These are phyloP conservation scores for Agonopterix subpropinquella DNA, from an alignment of 2,888 invertebrate species.

Conservation along the genomic window DNA sequence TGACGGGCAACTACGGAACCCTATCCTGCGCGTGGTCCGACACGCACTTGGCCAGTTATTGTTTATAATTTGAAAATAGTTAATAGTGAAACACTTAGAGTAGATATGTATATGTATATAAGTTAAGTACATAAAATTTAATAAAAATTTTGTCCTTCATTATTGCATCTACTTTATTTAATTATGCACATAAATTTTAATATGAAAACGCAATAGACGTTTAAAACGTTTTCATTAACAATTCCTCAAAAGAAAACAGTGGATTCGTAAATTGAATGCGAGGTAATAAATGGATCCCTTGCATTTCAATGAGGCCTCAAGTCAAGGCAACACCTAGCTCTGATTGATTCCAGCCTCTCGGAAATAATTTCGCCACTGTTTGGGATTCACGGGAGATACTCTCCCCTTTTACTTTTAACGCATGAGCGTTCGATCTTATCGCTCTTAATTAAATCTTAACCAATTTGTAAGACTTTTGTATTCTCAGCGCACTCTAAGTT, in stretches of 20 bases:
- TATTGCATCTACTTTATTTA: background rate
- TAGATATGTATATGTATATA: too few species aligned
- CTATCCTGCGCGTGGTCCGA: too few species aligned
- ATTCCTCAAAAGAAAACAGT: constrained; percentile 31
- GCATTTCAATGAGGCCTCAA: constrained; percentile 58
- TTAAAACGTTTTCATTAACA: constrained; percentile 28
- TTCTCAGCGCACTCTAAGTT: too few species aligned
- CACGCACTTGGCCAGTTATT: too few species aligned
- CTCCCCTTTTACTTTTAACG: constrained; percentile 39
- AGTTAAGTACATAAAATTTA: too few species aligned
- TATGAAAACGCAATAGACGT: background rate
- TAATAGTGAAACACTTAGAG: too few species aligned
- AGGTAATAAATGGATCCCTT: constrained; percentile 59
- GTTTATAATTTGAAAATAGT: too few species aligned
- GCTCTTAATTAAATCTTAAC: constrained; percentile 36
- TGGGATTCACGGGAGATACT: constrained; percentile 46
- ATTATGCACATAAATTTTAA: constrained; percentile 5
- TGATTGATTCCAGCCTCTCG: constrained; percentile 56
- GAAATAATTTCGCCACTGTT: constrained; percentile 50
- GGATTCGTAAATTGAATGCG: constrained; percentile 51
- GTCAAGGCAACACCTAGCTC: constrained; percentile 41
- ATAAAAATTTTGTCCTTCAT: too few species aligned
- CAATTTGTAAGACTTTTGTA: constrained; percentile 6
- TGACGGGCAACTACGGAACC: too few species aligned
- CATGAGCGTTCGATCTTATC: constrained; percentile 39